phyloP scores from a whole-genome alignment of 53 echinoderm and acorn worm genomes.

The Patiria pectinifera region DNA sequence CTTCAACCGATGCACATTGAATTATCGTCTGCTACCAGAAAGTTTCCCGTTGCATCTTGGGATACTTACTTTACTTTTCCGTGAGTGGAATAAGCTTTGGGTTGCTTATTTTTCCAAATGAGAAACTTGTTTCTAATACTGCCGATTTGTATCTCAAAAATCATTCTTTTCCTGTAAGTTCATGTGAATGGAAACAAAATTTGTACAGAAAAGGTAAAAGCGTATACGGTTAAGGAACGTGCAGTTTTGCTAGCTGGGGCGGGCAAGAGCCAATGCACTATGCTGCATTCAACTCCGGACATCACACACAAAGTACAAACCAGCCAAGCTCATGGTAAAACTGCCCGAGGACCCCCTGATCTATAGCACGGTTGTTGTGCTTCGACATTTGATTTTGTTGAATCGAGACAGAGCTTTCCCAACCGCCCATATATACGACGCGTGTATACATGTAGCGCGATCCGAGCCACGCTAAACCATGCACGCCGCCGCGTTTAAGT shows the following conservation, averaged over 20 bases:
- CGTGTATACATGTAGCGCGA: not conserved
- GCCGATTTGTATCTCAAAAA: no score
- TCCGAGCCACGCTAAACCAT: not conserved
- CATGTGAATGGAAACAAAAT: no score
- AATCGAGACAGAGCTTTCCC: not conserved
- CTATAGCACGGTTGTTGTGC: slow-evolving; percentile 40
- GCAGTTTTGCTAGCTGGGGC: not conserved
- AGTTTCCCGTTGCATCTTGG: slow-evolving; percentile 12
- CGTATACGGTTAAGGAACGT: not conserved
- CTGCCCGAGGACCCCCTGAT: slow-evolving; percentile 23
- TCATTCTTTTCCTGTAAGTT: no score
- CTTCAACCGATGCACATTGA: not conserved
- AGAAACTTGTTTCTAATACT: no score
- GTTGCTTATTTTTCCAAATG: no score
- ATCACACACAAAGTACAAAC: slow-evolving; percentile 16
- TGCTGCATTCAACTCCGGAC: not conserved
- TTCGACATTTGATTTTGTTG: slow-evolving; percentile 55
- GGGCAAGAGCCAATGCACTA: slow-evolving; percentile 17
- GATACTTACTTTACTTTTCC: not conserved
- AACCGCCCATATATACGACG: not conserved
- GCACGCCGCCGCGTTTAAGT: slow-evolving; percentile 16
- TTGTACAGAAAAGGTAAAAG: not conserved
- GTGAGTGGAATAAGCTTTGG: not conserved
- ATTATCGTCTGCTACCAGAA: slow-evolving; percentile 28
- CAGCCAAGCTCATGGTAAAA: slow-evolving; percentile 2